Percentiles rank a stretch among this genome's conserved stretches.
Evolutionary conservation across 2,113 vertebrate genomes (phyloP).

Genomic region (Pseudopipra pipra): DNA sequence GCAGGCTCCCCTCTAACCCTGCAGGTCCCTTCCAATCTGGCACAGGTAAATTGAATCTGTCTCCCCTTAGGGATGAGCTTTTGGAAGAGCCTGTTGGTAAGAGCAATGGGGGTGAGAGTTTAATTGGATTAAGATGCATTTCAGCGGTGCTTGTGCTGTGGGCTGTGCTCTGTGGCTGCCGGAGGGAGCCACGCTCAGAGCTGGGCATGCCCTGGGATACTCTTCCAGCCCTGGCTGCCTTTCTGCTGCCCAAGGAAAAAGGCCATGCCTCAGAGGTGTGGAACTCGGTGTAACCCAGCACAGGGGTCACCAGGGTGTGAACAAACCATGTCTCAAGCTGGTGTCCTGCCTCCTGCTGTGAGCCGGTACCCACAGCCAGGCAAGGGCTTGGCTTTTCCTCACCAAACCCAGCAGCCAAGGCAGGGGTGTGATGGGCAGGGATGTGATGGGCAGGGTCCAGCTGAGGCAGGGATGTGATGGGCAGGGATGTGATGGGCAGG

Average conservation of each 20-base stretch:
- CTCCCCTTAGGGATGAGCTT: neutral
- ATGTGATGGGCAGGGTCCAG: neutral
- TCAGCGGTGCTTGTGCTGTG: neutral
- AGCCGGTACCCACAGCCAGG: accelerated
- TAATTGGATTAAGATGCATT: slow-evolving; percentile 1
- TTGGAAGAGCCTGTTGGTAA: neutral
- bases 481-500: neutral
- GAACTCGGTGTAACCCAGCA: neutral
- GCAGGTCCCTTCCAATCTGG: neutral
- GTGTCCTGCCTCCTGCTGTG: accelerated
- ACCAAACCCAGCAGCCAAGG: neutral
- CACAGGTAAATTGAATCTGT: neutral
- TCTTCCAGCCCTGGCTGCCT: neutral
- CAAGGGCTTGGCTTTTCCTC: neutral
- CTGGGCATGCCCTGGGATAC: neutral
- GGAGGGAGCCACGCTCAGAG: neutral
- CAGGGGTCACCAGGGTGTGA: neutral
- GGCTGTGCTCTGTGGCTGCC: neutral
- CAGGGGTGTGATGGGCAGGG: neutral
- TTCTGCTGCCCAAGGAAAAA: neutral
- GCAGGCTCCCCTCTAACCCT: neutral
- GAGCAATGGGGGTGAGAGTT: neutral
- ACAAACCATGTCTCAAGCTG: accelerated
- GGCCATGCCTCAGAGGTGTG: neutral
- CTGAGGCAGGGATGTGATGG: too few species aligned